Base-by-base conservation (phyloP, 2,888 invertebrate genomes). In the Druceiella hillmani region DNA sequence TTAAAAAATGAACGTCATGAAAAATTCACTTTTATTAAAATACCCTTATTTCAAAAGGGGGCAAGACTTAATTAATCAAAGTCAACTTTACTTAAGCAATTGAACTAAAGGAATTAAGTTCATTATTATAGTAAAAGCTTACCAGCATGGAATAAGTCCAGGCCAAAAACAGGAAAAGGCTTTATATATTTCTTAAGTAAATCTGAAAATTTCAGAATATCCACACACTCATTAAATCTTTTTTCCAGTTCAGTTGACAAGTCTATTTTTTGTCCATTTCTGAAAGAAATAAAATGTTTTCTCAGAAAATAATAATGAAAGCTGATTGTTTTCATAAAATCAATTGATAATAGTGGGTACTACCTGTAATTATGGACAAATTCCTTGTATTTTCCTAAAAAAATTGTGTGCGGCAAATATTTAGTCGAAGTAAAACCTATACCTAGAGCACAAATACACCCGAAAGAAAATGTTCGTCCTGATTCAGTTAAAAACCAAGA, bases 131-230 rank as follows among this genome's bases (percentile, higher is more conserved):
- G n/a, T 10, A 10, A 46, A 1, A 28, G 48, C 51, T 66, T 62
- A 56, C 89, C 91, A 26, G 80, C 79, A 61, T 79, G 75, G 54
- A 81, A 78, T 17, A 83, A 55, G 56, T 90, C 83, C 59, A 82
- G 83, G 13, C 88, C 87, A 64, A 72, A 76, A 2, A 80, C 80
- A 46, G 76, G 75, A 53, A 89, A 90, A 1, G 85, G 80, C 43
- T 73, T 63, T 27, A 80, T 65, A 13, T 74, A 52, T 42, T 66
- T 66, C 16, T 61, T 62, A 29, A 78, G 68, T 4, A 62, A 48
- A 10, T 69, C 58, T 1, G 68, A 46, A 2, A 85, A 39, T n/a
- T 78, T 59, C 9, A 86, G 53, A 40, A 81, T 66, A 22, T 79
- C 66, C 32, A 82, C 44, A 26, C 82, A 80, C 52, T 74, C 70